These are phyloP conservation scores for Taxidea taxus DNA, from an alignment of 2,113 vertebrate genomes.

Conservation along the genomic window DNA sequence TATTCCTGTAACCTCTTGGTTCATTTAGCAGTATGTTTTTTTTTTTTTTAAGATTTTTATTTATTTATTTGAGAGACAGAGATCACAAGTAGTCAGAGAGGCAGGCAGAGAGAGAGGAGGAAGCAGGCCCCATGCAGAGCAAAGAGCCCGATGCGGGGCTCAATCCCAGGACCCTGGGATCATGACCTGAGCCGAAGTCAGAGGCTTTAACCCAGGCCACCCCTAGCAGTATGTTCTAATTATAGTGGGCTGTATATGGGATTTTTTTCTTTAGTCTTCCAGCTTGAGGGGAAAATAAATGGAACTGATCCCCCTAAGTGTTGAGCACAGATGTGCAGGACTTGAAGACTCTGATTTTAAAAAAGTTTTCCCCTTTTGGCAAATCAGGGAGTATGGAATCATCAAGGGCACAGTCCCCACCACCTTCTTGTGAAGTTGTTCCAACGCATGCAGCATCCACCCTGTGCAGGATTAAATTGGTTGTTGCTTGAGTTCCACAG, in stretches of 20 bases:
- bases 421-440: not conserved
- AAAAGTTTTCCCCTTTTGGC: not conserved
- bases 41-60: too few species aligned
- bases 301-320: not conserved
- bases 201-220: too few species aligned
- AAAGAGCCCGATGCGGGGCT: too few species aligned
- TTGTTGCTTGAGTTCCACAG: not conserved
- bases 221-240: not conserved
- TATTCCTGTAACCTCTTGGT: conserved; percentile 18
- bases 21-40: not conserved
- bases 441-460: not conserved
- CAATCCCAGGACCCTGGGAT: too few species aligned
- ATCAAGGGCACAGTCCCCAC: not conserved
- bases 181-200: too few species aligned
- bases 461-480: not conserved
- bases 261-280: not conserved
- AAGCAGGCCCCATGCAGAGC: too few species aligned
- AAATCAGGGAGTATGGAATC: not conserved
- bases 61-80: too few species aligned
- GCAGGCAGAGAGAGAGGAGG: too few species aligned
- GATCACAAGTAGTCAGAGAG: too few species aligned
- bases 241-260: not conserved
- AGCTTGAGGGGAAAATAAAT: not conserved
- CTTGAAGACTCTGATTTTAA: not conserved
- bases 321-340: not conserved